Percentiles rank a stretch among this genome's conserved stretches.
Evolutionary conservation across 2,113 vertebrate genomes (phyloP).

Genomic region (Dolichallabes microphthalmus): DNA sequence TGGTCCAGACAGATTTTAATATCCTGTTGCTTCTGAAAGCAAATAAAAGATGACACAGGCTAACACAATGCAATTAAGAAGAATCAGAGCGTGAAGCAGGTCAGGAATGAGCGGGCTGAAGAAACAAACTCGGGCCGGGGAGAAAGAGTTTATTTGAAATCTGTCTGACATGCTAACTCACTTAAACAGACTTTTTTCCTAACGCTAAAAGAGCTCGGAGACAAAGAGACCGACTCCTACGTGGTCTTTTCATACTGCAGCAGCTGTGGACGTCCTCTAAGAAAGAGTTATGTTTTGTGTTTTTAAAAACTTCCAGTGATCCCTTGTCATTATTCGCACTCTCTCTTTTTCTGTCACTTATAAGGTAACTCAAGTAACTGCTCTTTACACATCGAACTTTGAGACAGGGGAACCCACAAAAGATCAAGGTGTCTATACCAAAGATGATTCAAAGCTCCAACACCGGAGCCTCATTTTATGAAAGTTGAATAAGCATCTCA

Average conservation of each 20-base stretch:
- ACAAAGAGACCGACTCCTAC: neutral
- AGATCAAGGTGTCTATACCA: neutral
- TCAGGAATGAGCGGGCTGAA: neutral
- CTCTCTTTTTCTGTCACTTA: too few relatives aligned
- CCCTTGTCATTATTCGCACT: too few relatives aligned
- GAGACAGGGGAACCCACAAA: neutral
- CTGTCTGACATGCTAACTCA: neutral
- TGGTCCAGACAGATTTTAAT: conserved; percentile 52
- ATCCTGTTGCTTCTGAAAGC: conserved; percentile 47
- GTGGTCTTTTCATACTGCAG: neutral
- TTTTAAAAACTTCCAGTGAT: neutral
- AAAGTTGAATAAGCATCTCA: neutral
- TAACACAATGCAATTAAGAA: conserved; percentile 23
- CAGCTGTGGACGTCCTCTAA: neutral
- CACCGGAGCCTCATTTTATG: neutral
- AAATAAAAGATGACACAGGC: conserved; percentile 35
- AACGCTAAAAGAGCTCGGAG: neutral
- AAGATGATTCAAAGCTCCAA: neutral
- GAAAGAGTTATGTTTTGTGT: neutral
- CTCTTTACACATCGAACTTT: neutral
- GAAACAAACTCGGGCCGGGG: neutral
- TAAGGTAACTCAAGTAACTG: neutral
- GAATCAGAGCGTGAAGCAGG: conserved; percentile 26
- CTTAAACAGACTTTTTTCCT: conserved; percentile 1
- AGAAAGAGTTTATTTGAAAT: neutral